Evolutionary conservation across 2,888 invertebrate genomes (phyloP).

Genomic region (Volucella zonaria): DNA sequence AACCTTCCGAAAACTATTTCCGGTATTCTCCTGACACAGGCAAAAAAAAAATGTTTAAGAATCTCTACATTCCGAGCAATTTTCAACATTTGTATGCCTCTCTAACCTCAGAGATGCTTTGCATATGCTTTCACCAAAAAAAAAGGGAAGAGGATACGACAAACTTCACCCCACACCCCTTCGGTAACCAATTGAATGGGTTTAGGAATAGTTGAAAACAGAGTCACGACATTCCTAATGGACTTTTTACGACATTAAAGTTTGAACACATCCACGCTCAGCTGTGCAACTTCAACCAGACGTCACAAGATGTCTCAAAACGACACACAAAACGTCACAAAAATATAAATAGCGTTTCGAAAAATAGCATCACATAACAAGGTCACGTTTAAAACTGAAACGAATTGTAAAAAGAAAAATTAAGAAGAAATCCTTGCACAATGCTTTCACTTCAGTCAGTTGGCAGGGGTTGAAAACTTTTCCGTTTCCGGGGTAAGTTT

Average conservation of each 20-base stretch:
- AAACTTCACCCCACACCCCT: slow-evolving; percentile 11
- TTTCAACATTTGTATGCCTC: slow-evolving; percentile 12
- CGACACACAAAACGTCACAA: neutral
- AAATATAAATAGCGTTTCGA: slow-evolving; percentile 54
- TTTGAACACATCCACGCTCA: slow-evolving; percentile 41
- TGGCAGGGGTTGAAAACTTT: slow-evolving; percentile 19
- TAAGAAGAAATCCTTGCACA: slow-evolving; percentile 29
- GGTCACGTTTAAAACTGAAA: slow-evolving; percentile 58
- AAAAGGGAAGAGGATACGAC: slow-evolving; percentile 8
- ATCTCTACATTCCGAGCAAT: slow-evolving; percentile 14
- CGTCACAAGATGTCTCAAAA: slow-evolving; percentile 1
- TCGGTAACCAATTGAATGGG: neutral
- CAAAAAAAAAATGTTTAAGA: slow-evolving; percentile 14
- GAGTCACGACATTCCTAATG: slow-evolving; percentile 53
- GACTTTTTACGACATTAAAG: slow-evolving; percentile 46
- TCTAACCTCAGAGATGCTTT: neutral
- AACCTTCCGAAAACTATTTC: slow-evolving; percentile 49
- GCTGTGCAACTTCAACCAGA: slow-evolving; percentile 14
- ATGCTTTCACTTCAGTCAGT: slow-evolving; percentile 30
- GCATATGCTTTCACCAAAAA: slow-evolving; percentile 18
- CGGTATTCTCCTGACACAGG: slow-evolving; percentile 10
- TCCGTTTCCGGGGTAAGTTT: slow-evolving; percentile 8
- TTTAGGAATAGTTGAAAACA: neutral
- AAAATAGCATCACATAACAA: slow-evolving; percentile 60
- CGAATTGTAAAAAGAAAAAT: slow-evolving; percentile 52